Conservation (phyloP, 2,797 vertebrate genomes). For the Lagodon rhomboides region DNA sequence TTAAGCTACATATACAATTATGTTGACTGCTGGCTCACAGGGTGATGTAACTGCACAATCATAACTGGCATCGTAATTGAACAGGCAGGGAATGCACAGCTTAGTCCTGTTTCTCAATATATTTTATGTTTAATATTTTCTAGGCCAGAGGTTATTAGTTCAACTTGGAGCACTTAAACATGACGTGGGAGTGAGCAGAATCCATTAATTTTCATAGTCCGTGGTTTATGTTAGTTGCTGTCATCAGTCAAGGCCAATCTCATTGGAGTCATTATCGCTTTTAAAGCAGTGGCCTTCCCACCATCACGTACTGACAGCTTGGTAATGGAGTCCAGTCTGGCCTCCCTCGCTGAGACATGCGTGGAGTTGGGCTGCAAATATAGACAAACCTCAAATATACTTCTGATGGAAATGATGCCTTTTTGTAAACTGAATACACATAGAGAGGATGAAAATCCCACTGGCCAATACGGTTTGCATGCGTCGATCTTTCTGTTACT, state of each 20-base stretch:
- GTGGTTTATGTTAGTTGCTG: background rate
- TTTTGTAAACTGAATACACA: background rate
- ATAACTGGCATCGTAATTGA: background rate
- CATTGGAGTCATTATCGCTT: conserved; percentile 4
- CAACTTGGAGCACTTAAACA: background rate
- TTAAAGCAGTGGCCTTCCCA: background rate
- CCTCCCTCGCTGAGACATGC: background rate
- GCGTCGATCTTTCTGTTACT: background rate
- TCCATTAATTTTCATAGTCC: conserved; percentile 3
- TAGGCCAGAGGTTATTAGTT: background rate
- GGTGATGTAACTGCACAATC: background rate
- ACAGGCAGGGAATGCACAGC: background rate
- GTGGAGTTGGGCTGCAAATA: background rate
- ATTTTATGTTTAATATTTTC: background rate
- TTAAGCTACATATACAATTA: too few species aligned
- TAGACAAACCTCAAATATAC: background rate
- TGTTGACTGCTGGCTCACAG: background rate
- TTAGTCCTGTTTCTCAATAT: background rate
- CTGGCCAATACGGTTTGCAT: background rate
- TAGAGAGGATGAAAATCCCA: background rate
- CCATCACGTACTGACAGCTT: background rate
- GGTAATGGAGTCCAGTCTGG: conserved; percentile 16
- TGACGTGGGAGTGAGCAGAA: background rate
- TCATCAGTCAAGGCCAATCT: background rate
- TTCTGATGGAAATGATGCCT: background rate